Evolutionary conservation across 2,113 vertebrate genomes (phyloP).

Genomic region (Peromyscus leucopus): DNA sequence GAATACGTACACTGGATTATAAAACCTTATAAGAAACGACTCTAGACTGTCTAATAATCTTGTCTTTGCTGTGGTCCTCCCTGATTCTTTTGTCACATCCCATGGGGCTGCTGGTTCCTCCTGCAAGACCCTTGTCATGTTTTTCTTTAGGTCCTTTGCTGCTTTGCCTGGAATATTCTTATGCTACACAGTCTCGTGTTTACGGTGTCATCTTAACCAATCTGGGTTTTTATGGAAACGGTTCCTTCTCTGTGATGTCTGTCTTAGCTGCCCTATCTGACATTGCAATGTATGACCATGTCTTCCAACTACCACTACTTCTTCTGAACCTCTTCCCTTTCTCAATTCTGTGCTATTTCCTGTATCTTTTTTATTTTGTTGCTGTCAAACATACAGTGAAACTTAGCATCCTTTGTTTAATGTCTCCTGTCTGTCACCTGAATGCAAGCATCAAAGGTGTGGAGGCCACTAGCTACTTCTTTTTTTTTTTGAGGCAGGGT

Average conservation of each 20-base stretch:
- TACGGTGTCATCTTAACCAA: neutral
- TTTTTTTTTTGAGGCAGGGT: neutral
- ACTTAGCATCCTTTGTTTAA: neutral
- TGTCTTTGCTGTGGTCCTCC: neutral
- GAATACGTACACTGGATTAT: neutral
- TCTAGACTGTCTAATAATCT: neutral
- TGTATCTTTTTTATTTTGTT: conserved; percentile 13
- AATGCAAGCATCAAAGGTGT: neutral
- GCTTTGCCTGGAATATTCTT: neutral
- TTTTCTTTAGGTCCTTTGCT: neutral
- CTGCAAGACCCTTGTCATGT: neutral
- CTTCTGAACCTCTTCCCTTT: neutral
- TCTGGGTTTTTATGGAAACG: neutral
- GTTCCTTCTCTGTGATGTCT: neutral
- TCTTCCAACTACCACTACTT: neutral
- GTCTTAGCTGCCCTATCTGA: neutral
- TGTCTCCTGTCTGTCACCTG: neutral
- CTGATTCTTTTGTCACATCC: neutral
- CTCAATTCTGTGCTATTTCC: neutral
- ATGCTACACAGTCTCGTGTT: neutral
- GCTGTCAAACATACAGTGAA: neutral
- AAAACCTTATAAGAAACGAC: neutral
- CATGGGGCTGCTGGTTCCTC: neutral
- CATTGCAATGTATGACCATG: neutral
- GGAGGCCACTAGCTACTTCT: neutral